Evolutionary conservation across 1,140 invertebrate genomes (phyloP), one percentile per base, ranked within the genome.

Genomic region (Drosophila trapezifrons): DNA sequence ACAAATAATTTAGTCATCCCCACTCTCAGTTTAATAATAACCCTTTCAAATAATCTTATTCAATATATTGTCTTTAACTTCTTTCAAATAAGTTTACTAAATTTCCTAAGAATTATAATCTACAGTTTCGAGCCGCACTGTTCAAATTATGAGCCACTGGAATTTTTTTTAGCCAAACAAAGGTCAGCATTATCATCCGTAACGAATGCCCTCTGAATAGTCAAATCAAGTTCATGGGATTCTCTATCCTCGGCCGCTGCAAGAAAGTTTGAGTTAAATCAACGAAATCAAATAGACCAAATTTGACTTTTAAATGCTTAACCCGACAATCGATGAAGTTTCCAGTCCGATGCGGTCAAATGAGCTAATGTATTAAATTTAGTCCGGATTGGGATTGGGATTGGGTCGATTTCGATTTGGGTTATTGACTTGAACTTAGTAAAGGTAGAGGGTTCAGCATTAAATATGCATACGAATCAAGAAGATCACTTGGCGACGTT

Each of bases 281-380:
- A 13, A 46, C 43, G 15, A 66, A 52, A 66, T 65, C 35, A 65
- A 40, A 57, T 29, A n/a, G 35, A 43, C 27, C 45, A 17, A 47
- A 86, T 86, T 86, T 82, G 83, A 78, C 78, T 86, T 86, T 78
- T 52, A 86, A 86, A 86, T 86, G 42, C 45, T 29, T 9, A 35
- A 32, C 65, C 54, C 32, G 49, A 47, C 32, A 43, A 20, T 65
- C 43, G 43, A 17, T 74, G 49, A 60, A 17, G 51, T 57, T 65
- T 56, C 29, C 49, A 56, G 51, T 47, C 49, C 67, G 67, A 57
- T 57, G 65, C 59, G 62, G 59, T 63, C 59, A 79, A 66, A 78
- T 70, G 54, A 71, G 57, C 43, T 55, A 60, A 78, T 47, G 75
- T 64, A 62, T 80, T 67, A 65, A 74, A 75, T 73, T 79, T 67